Evolutionary conservation across 2,113 vertebrate genomes (phyloP), one percentile per base, ranked within the genome.

Genomic region (Orthonyx spaldingii): DNA sequence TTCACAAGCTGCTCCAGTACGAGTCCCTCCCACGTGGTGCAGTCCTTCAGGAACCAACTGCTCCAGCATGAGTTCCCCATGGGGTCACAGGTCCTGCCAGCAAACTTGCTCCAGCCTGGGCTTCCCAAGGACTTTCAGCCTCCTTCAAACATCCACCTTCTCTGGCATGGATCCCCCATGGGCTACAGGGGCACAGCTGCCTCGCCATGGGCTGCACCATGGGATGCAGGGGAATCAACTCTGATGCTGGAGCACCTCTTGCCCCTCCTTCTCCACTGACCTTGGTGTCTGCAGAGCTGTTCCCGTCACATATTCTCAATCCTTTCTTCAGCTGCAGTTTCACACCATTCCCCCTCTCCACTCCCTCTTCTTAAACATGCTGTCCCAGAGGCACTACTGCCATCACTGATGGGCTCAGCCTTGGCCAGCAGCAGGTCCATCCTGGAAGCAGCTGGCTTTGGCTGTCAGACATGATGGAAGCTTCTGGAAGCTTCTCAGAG

Each of bases 291-390:
- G 47, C 47, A 60, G 72, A 7, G 33, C 7, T 56, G 23, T 32
- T 84, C 26, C 53, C 13, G 4, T 60, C 47, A 14, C 2, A 4
- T 26, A 9, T 61, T 44, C 47, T 55, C 16, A 39, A 4, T 39
- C 35, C 4, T 84, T 13, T 47, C 24, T n/a, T n/a, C 64, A 47
- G 21, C 24, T 64, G 11, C 12, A 19, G 9, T 42, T 44, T 5
- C 10, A 47, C 4, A 30, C 7, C 4, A 6, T 11, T 39, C 3
- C 15, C 24, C 5, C 13, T 50, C 1, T 2, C 12, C 13, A 39
- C 5, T 60, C 10, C 17, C 7, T 39, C 20, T 55, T 47, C 20
- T 46, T 35, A 52, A 46, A 41, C 32, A 35, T 17, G 13, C 44
- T 30, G 14, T 65, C 21, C 24, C 57, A 65, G 46, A 50, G 23